These are phyloP conservation scores for Eubasilissa regina DNA, from an alignment of 1,140 invertebrate species.

Conservation along the genomic window DNA sequence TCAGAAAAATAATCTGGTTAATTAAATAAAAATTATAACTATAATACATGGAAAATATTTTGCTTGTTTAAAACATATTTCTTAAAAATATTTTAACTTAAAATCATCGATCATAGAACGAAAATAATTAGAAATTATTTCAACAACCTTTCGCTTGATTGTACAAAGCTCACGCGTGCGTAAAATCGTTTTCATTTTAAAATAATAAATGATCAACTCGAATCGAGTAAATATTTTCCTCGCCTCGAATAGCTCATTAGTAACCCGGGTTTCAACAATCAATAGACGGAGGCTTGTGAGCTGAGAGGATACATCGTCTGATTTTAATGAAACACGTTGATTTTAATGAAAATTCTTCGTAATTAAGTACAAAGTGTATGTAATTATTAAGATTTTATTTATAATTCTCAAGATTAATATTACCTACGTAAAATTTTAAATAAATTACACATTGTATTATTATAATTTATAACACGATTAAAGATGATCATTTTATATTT, in stretches of 20 bases:
- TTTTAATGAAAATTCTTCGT: neutral
- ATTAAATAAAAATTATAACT: no score
- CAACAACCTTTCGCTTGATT: neutral
- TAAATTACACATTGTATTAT: no score
- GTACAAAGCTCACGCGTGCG: conserved; percentile 10
- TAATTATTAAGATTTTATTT: no score
- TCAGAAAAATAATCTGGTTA: no score
- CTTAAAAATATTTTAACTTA: neutral
- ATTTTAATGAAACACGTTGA: neutral
- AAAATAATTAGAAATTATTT: conserved; percentile 15
- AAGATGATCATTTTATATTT: no score
- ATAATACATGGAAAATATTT: no score
- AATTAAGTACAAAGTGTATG: no score
- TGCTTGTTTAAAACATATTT: no score
- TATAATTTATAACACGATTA: no score
- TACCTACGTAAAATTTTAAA: no score
- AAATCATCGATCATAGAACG: neutral
- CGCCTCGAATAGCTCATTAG: neutral
- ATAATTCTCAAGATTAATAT: no score
- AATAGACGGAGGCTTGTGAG: neutral
- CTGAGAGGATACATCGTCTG: neutral
- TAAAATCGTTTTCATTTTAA: conserved; percentile 26
- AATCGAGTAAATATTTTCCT: neutral
- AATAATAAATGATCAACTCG: conserved; percentile 18
- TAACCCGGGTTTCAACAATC: neutral